Evolutionary conservation across 23 tunicate species (phyloP).

Genomic region (Halocynthia roretzi): DNA sequence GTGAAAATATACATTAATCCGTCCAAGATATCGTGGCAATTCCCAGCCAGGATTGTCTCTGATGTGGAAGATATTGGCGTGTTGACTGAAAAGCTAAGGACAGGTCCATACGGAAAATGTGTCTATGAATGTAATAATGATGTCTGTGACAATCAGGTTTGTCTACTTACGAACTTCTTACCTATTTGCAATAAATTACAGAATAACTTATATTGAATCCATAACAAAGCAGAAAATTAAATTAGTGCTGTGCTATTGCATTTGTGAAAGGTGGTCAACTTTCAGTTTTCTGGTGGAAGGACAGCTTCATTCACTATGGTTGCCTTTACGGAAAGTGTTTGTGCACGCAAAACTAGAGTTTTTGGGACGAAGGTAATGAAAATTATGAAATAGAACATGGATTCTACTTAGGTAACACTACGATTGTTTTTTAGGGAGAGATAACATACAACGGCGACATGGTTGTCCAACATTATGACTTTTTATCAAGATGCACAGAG

Average conservation of each 20-base stretch:
- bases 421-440: slow-evolving; percentile 29
- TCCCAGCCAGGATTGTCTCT: slow-evolving; percentile 45
- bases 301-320: slow-evolving; percentile 68
- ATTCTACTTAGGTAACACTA: no score
- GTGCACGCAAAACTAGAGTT: slow-evolving; percentile 40
- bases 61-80: slow-evolving; percentile 51
- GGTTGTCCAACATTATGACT: slow-evolving; percentile 33
- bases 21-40: slow-evolving; percentile 39
- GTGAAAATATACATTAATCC: slow-evolving; percentile 32
- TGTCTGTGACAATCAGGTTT: slow-evolving; percentile 74
- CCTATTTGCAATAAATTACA: no score
- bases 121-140: slow-evolving; percentile 78
- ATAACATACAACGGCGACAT: slow-evolving; percentile 30
- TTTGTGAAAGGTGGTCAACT: slow-evolving; percentile 44
- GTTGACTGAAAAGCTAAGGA: slow-evolving; percentile 32
- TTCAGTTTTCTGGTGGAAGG: slow-evolving; percentile 47
- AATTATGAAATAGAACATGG: neutral
- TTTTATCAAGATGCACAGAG: slow-evolving; percentile 22
- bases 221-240: neutral
- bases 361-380: slow-evolving; percentile 50
- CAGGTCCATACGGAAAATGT: slow-evolving; percentile 85
- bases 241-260: neutral
- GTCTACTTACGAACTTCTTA: no score
- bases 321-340: slow-evolving; percentile 48
- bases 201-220: no score